Evolutionary conservation across 2,797 vertebrate species (phyloP), one percentile per base, ranked within the genome.

Genomic region (Caiman crocodilus): DNA sequence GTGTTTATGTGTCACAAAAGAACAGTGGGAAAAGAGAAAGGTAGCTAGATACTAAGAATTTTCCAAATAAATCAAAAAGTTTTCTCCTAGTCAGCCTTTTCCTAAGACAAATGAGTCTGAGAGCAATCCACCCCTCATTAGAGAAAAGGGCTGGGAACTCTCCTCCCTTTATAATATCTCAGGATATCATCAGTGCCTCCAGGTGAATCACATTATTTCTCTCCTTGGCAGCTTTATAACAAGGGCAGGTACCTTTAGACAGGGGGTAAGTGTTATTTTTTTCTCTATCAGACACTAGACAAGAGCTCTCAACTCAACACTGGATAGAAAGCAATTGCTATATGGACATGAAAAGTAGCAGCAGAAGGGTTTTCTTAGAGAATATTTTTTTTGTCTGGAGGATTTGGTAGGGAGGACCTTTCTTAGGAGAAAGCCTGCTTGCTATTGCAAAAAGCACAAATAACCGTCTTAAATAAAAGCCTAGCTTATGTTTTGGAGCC

Each of bases 141-240:
- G 32, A 63, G 18, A 20, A 20, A 50, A 15, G 17, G 35, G 26
- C 26, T 30, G 75, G 55, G 58, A 79, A 1, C 21, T 69, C 2
- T 0, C 3, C 10, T n/a, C n/a, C 79, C 18, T 50, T 78, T 32
- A 35, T 57, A 11, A 32, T 28, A 78, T 28, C 60, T 75, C 58
- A 3, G 2, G 11, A 0, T 12, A 14, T 2, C 32, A 58, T 5
- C 18, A 28, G 3, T 26, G 12, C 15, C 67, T 73, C 55, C 78
- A 0, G 58, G 61, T 55, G 16, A 80, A 35, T 42, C 58, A 64
- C 12, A 0, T 1, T 64, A 30, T 9, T 65, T n/a, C 0, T 8
- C 42, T 26, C 84, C 78, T 42, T 61, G n/a, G 3, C 74, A 67
- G 26, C 26, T 17, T 76, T 56, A 8, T 14, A 1, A 25, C 15